phyloP scores from a whole-genome alignment of 2,888 invertebrate genomes.

The Xiphydria camelus region DNA sequence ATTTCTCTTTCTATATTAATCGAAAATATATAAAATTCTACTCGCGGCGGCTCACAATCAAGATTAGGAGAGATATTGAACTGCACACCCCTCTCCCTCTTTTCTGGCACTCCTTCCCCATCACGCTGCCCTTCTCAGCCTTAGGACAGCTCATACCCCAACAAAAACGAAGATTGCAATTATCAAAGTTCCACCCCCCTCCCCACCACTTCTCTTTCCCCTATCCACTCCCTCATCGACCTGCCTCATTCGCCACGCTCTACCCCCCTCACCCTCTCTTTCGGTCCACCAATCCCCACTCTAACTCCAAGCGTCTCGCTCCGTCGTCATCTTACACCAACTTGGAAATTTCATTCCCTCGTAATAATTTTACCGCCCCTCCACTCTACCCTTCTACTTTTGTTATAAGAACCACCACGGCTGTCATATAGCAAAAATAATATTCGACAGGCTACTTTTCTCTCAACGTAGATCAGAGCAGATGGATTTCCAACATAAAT shows the following conservation, averaged over 20 bases:
- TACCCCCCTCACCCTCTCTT: background rate
- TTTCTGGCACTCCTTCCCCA: constrained; percentile 24
- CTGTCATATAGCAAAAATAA: too few relatives aligned
- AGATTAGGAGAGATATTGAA: constrained; percentile 33
- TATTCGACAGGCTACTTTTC: too few relatives aligned
- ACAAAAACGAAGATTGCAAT: constrained; percentile 53
- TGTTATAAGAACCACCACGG: too few relatives aligned
- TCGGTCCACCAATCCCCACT: too few relatives aligned
- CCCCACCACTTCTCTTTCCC: constrained; percentile 16
- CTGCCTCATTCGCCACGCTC: background rate
- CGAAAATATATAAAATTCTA: too few relatives aligned
- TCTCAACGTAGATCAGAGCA: too few relatives aligned
- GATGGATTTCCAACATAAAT: too few relatives aligned
- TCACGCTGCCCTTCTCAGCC: background rate
- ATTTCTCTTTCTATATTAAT: too few relatives aligned
- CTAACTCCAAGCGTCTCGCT: too few relatives aligned
- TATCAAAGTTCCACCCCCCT: constrained; percentile 43
- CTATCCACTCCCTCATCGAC: constrained; percentile 9
- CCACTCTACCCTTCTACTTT: background rate
- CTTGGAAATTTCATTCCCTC: constrained; percentile 53
- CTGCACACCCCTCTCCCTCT: constrained; percentile 27
- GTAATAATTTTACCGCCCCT: constrained; percentile 45
- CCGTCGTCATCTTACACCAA: constrained; percentile 37
- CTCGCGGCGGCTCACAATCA: background rate
- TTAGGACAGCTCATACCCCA: constrained; percentile 37